A percentile compares a stretch with the other conserved stretches of the same genome.
Evolutionary conservation across 2,888 invertebrate species (phyloP).

Genomic region (Melinaea marsaeus): DNA sequence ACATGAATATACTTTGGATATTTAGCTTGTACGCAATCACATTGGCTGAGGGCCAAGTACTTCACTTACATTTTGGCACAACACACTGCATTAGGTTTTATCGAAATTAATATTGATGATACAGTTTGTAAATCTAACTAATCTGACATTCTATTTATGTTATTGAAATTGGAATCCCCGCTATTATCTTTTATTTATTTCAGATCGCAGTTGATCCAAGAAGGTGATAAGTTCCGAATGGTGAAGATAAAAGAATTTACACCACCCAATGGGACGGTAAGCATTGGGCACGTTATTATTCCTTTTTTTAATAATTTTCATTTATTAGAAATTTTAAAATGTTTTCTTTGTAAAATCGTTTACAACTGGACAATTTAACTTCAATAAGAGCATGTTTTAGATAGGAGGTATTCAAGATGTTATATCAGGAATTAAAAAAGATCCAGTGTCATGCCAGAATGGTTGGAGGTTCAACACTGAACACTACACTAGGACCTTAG

Average conservation of each 20-base stretch:
- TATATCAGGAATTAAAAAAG: slow-evolving; percentile 52
- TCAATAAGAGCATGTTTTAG: slow-evolving; percentile 15
- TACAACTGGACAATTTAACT: not conserved
- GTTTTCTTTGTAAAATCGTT: not conserved
- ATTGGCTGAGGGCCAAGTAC: slow-evolving; percentile 1
- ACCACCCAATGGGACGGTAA: slow-evolving; percentile 35
- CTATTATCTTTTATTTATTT: slow-evolving; percentile 23
- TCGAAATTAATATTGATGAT: not conserved
- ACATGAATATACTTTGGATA: not conserved
- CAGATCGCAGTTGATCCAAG: slow-evolving; percentile 50
- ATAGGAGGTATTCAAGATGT: slow-evolving; percentile 36
- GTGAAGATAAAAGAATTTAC: slow-evolving; percentile 45
- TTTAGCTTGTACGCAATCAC: not conserved
- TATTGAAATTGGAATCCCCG: slow-evolving; percentile 5
- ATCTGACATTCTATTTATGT: not conserved
- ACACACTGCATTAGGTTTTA: not conserved
- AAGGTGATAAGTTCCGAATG: slow-evolving; percentile 42
- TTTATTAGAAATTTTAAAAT: too few species aligned
- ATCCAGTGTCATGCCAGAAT: slow-evolving; percentile 66
- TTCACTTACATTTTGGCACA: slow-evolving; percentile 4
- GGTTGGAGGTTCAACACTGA: slow-evolving; percentile 81
- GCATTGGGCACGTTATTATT: slow-evolving; percentile 43
- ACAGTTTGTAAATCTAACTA: not conserved
- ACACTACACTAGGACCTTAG: slow-evolving; percentile 80
- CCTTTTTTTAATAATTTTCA: too few species aligned